A percentile compares a stretch with the other conserved stretches of the same genome.
These are phyloP conservation scores for Micronycteris hirsuta DNA, from an alignment of 2,113 vertebrate genomes.

Conservation along the genomic window DNA sequence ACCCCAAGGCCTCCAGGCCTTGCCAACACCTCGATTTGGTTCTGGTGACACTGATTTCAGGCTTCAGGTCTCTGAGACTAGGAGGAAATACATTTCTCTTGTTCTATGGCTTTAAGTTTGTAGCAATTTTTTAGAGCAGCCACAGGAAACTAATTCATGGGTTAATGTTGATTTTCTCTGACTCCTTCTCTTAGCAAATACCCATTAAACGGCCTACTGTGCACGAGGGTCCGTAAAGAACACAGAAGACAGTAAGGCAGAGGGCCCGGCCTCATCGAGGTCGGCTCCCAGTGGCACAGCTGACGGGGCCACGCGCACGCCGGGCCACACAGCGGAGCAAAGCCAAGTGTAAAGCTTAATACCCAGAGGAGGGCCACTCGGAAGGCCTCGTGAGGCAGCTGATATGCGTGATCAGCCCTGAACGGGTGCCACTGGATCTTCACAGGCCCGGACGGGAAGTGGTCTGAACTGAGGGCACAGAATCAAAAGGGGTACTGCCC, in stretches of 20 bases:
- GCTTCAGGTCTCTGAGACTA: too few species aligned
- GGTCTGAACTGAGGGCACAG: background rate
- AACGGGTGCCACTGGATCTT: background rate
- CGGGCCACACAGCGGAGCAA: background rate
- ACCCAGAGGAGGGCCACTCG: too few species aligned
- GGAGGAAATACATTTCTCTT: too few species aligned
- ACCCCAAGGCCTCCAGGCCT: too few species aligned
- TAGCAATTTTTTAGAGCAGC: background rate
- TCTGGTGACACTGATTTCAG: too few species aligned
- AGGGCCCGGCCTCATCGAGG: background rate
- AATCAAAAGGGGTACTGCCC: background rate
- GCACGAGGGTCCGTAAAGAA: background rate
- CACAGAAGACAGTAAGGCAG: background rate
- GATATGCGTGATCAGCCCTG: fast-evolving
- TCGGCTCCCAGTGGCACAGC: background rate
- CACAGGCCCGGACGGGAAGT: background rate
- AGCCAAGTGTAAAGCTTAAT: background rate
- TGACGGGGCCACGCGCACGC: too few species aligned
- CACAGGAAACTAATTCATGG: background rate
- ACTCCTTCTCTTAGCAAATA: background rate
- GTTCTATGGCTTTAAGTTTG: background rate
- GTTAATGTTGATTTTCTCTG: background rate
- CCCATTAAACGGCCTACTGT: background rate
- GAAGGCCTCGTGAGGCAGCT: too few species aligned
- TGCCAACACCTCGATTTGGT: too few species aligned